Percentiles rank a stretch among this genome's conserved stretches.
Conservation (phyloP, 2,888 invertebrate species). For the Suillia variegata region DNA sequence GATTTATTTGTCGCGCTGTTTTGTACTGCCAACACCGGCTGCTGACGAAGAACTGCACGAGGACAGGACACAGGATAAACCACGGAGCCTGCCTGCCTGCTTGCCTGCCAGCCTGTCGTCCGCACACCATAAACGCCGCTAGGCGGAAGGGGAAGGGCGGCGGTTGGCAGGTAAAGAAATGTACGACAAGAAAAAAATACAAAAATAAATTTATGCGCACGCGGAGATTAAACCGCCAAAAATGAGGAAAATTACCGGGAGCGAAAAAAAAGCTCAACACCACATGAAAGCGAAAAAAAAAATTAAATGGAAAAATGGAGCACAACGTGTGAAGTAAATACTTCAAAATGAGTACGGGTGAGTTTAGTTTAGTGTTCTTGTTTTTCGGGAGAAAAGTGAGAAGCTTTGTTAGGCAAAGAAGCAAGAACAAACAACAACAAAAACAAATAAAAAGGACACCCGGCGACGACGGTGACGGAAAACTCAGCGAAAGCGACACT, state of each 20-base stretch:
- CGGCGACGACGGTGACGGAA: neutral
- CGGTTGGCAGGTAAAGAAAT: no score
- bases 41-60: constrained; percentile 57
- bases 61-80: constrained; percentile 56
- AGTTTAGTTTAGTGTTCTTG: no score
- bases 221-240: constrained; percentile 25
- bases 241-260: neutral
- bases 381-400: no score
- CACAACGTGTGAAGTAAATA: constrained; percentile 3
- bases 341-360: neutral
- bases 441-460: no score
- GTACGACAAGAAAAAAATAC: no score
- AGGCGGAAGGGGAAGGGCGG: no score
- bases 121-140: constrained; percentile 9
- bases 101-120: constrained; percentile 17
- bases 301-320: constrained; percentile 1
- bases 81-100: constrained; percentile 51
- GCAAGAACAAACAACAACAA: no score
- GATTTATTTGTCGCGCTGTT: constrained; percentile 48
- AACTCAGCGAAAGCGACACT: constrained; percentile 10
- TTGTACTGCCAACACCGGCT: constrained; percentile 58
- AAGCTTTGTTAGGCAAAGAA: no score
- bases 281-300: no score
- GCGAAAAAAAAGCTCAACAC: neutral
- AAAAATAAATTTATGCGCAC: constrained; percentile 23